phyloP scores from a whole-genome alignment of 2,113 vertebrate genomes.

The Coptodon rendalli region DNA sequence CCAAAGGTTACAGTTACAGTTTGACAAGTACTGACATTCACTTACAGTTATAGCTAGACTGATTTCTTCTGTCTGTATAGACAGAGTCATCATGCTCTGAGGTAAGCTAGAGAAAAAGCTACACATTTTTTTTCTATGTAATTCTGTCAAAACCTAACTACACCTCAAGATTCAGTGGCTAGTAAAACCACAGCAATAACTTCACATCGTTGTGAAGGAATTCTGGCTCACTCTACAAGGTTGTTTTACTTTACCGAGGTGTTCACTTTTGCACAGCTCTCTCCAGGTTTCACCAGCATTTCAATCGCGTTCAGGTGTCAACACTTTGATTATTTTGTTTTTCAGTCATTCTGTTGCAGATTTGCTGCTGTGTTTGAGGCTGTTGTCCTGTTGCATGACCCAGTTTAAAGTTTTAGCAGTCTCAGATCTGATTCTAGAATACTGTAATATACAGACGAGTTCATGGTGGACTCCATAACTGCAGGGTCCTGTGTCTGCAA shows the following conservation, averaged over 20 bases:
- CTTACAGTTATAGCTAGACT: not conserved
- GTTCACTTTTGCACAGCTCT: not conserved
- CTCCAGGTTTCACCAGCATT: not conserved
- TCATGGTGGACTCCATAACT: not conserved
- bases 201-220: not conserved
- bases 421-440: not conserved
- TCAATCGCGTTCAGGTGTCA: not conserved
- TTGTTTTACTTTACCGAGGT: not conserved
- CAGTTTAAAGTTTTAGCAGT: not conserved
- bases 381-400: not conserved
- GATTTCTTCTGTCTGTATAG: not conserved
- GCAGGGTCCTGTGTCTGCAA: not conserved
- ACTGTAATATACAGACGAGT: not conserved
- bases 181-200: not conserved
- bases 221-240: not conserved
- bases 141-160: not conserved
- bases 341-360: not conserved
- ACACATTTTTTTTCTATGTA: not conserved
- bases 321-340: not conserved
- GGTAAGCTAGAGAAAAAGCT: not conserved
- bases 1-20: not conserved
- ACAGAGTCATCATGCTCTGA: not conserved
- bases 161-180: not conserved
- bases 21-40: not conserved
- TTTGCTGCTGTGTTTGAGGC: not conserved